Percentiles rank a stretch among this genome's conserved stretches.
phyloP scores from a whole-genome alignment of 2,888 invertebrate genomes.

The Hyles lineata region DNA sequence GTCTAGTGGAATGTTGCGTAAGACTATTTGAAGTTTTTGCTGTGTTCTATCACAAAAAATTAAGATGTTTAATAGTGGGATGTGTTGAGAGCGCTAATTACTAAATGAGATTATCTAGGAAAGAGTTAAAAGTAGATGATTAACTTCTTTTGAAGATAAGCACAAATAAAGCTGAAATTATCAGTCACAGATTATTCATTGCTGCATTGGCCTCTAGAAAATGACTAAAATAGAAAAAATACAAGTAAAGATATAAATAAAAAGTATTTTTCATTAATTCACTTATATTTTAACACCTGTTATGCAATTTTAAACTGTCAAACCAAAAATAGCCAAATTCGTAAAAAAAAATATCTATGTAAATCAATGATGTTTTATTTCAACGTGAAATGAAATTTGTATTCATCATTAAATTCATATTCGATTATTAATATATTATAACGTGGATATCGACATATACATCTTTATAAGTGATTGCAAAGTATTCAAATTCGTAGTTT shows the following conservation, averaged over 20 bases:
- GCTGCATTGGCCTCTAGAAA: too few relatives aligned
- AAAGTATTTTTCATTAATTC: neutral
- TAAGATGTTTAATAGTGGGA: too few relatives aligned
- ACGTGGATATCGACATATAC: neutral
- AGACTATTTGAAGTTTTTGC: conserved; percentile 13
- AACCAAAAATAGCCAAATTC: neutral
- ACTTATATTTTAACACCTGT: neutral
- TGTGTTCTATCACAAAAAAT: neutral
- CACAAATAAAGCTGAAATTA: too few relatives aligned
- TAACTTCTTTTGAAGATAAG: too few relatives aligned
- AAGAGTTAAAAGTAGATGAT: too few relatives aligned
- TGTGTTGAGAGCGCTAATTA: too few relatives aligned
- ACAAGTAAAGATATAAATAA: neutral
- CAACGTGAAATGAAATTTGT: neutral
- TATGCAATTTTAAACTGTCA: neutral
- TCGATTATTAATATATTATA: neutral
- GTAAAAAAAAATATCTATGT: neutral
- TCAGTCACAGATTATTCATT: too few relatives aligned
- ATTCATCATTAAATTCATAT: neutral
- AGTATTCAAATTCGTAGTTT: neutral
- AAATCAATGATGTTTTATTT: neutral
- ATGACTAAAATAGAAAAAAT: too few relatives aligned
- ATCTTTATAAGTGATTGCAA: conserved; percentile 8
- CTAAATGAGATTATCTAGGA: too few relatives aligned
- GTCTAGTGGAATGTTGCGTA: conserved; percentile 35